Evolutionary conservation across 1,140 invertebrate genomes (phyloP), one percentile per base, ranked within the genome.

Genomic region (Papilio glaucus): DNA sequence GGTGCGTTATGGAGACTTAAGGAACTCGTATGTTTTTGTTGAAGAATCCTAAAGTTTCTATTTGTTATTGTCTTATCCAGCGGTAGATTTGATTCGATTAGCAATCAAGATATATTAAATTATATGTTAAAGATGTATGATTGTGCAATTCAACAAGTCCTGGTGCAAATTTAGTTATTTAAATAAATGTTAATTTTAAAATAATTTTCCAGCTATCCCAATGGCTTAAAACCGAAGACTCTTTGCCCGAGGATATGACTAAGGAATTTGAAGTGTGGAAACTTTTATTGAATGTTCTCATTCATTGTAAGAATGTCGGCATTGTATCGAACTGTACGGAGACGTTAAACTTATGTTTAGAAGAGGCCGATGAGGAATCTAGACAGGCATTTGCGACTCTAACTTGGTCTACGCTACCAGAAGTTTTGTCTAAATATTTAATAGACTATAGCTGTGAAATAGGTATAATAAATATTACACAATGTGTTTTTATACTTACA

Each of bases 191-290:
- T n/a, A n/a, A n/a, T n/a, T n/a, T n/a, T n/a, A 42, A 42, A 42
- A 42, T n/a, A n/a, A 42, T 45, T 12, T 57, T 57, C 10, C 68
- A 92, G 90, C 45, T 92, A 24, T 83, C 86, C 8, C 82, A 90
- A 83, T 92, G 90, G 90, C 76, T 92, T 0, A 84, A 85, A 79
- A 77, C 49, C 3, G 90, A 89, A 75, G 83, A 86, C 21, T 74
- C 80, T 1, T 65, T 92, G 38, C 90, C 90, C 7, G 72, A 81
- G 39, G 88, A 90, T 12, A 72, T 92, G n/a, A 82, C 81, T 70
- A 84, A 82, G 42, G 82, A 86, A 41, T 80, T 85, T 0, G 39
- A 73, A 72, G 78, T 90, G 10, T 90, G 86, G 90, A 81, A 89
- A 33, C 69, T 90, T 0, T 81, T 92, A 1, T 75, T 92, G 1